Evolutionary conservation across 2,113 vertebrate genomes (phyloP).

Genomic region (Eolophus roseicapilla): DNA sequence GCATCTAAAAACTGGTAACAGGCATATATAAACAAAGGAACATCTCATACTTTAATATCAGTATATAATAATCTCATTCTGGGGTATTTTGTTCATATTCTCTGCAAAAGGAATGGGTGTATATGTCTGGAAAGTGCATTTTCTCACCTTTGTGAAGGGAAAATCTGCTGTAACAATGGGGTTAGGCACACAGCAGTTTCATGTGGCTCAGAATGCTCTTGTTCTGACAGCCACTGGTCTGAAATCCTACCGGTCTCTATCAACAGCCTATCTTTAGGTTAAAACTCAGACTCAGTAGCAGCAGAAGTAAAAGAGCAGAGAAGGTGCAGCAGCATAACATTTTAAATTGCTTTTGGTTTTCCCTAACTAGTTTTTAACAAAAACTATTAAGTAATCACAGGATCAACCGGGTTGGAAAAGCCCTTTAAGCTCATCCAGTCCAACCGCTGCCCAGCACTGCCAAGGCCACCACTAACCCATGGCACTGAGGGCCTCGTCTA

Average conservation of each 20-base stretch:
- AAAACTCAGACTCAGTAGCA: background rate
- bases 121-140: background rate
- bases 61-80: background rate
- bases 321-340: background rate
- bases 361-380: background rate
- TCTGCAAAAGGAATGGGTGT: background rate
- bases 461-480: background rate
- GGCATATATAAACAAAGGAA: background rate
- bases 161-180: background rate
- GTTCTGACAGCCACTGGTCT: background rate
- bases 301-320: background rate
- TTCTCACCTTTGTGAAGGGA: background rate
- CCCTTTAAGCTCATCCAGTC: background rate
- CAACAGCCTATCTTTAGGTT: background rate
- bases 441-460: background rate
- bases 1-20: background rate
- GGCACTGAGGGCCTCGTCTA: background rate
- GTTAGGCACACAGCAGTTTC: background rate
- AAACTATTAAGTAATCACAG: background rate
- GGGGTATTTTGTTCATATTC: background rate
- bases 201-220: background rate
- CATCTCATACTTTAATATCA: background rate
- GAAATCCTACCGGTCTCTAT: background rate
- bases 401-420: background rate
- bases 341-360: background rate